phyloP scores from a whole-genome alignment of 2,113 vertebrate genomes.

The Pteronura brasiliensis region DNA sequence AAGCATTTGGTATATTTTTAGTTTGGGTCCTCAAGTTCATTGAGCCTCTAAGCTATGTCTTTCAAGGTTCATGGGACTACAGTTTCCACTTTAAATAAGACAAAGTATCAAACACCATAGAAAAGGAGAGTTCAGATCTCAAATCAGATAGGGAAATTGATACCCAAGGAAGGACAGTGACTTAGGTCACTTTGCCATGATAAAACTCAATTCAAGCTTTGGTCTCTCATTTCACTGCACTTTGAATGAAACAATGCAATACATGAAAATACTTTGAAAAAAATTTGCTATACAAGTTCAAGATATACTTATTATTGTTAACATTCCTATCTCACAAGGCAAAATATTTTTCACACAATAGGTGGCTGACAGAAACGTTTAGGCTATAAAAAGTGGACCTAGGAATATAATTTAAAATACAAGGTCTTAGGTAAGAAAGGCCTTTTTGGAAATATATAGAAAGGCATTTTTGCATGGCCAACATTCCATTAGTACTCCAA shows the following conservation, averaged over 20 bases:
- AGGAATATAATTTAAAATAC: slow-evolving; percentile 50
- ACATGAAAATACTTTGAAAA: neutral
- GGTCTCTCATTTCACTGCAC: neutral
- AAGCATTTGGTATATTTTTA: neutral
- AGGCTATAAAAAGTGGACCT: slow-evolving; percentile 35
- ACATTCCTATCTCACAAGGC: slow-evolving; percentile 7
- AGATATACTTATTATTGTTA: slow-evolving; percentile 41
- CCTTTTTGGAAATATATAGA: slow-evolving; percentile 38
- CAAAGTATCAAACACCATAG: neutral
- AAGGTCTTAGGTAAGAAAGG: slow-evolving; percentile 45
- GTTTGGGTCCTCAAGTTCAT: neutral
- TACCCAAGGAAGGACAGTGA: neutral
- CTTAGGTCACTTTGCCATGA: neutral
- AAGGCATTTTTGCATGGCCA: slow-evolving; percentile 55
- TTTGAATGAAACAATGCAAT: neutral
- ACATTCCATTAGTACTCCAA: slow-evolving; percentile 43
- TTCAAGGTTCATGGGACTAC: neutral
- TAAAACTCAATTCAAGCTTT: neutral
- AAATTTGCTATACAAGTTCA: neutral
- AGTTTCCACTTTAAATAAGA: neutral
- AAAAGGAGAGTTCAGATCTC: neutral
- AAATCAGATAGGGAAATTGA: neutral
- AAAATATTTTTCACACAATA: slow-evolving; percentile 48
- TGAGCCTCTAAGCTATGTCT: neutral
- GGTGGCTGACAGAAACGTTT: slow-evolving; percentile 16